Conservation (phyloP, 2,113 vertebrate species). For the Lutjanus erythropterus region DNA sequence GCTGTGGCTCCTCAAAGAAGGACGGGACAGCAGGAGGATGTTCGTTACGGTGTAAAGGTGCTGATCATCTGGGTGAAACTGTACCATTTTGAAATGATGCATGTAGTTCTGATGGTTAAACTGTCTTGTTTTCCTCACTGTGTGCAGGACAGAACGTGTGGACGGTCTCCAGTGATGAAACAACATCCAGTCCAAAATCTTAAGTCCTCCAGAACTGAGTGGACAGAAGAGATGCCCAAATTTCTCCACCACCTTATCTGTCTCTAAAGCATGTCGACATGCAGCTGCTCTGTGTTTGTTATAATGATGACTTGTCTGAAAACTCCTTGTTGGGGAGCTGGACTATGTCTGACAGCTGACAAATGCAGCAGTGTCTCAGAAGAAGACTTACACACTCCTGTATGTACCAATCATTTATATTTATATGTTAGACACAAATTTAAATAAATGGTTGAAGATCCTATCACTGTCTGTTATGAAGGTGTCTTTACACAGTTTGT, state of each 20-base stretch:
- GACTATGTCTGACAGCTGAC: constrained; percentile 72
- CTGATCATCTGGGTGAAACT: not conserved
- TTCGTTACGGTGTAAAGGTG: constrained; percentile 48
- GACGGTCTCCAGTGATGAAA: constrained; percentile 49
- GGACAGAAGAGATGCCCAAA: not conserved
- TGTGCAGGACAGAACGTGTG: constrained; percentile 64
- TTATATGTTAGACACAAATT: not conserved
- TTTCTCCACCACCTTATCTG: not conserved
- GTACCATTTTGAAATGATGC: not conserved
- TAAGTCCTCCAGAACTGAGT: not conserved
- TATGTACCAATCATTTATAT: not conserved
- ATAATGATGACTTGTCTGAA: constrained; percentile 78
- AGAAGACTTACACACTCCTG: not conserved
- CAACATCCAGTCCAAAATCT: constrained; percentile 1
- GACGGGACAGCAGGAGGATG: constrained; percentile 34
- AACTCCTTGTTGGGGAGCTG: constrained; percentile 63
- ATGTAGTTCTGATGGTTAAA: not conserved
- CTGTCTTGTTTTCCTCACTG: not conserved
- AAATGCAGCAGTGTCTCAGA: constrained; percentile 29
- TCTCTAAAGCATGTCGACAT: constrained; percentile 2
- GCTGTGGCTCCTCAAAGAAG: constrained; percentile 58
- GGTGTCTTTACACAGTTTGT: not conserved
- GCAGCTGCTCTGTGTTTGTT: constrained; percentile 55
- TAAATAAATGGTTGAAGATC: not conserved
- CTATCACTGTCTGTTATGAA: not conserved